phyloP scores from a whole-genome alignment of 2,797 vertebrate genomes.

The Lepus townsendii region DNA sequence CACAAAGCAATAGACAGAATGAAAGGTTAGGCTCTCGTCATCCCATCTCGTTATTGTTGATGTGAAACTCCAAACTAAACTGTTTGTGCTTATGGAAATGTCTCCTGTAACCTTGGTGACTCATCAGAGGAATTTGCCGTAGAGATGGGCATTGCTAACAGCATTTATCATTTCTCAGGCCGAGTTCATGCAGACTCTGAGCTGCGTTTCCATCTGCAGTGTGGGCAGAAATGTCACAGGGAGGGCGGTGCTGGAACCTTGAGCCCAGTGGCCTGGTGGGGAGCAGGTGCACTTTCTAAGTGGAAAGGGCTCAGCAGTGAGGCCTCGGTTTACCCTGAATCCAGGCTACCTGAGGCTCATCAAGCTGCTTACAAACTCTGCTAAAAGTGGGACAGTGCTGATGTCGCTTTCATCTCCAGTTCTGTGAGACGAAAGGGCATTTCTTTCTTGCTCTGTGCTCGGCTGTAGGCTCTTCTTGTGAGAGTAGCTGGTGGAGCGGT shows the following conservation, averaged over 20 bases:
- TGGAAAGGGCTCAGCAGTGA: not conserved
- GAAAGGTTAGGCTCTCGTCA: not conserved
- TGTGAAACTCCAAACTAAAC: conserved; percentile 41
- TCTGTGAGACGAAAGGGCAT: not conserved
- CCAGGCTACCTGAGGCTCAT: not conserved
- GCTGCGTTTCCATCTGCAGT: not conserved
- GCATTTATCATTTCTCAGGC: conserved; percentile 3
- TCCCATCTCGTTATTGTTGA: not conserved
- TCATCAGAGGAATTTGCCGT: conserved; percentile 53
- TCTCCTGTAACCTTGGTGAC: conserved; percentile 55
- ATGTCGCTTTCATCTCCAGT: not conserved
- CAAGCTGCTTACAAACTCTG: not conserved
- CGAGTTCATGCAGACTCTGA: not conserved
- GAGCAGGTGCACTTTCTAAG: not conserved
- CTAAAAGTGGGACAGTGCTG: not conserved
- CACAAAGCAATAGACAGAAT: conserved; percentile 9
- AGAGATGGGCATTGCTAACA: not conserved
- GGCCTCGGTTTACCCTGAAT: not conserved
- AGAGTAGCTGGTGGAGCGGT: not conserved
- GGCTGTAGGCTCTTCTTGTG: not conserved
- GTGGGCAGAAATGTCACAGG: not conserved
- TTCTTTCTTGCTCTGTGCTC: not conserved
- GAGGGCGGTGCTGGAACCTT: not conserved
- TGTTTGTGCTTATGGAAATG: conserved; percentile 44
- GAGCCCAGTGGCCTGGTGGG: not conserved